Evolutionary conservation across 2,888 invertebrate genomes (phyloP).

Genomic region (Xanthorhoe designata): DNA sequence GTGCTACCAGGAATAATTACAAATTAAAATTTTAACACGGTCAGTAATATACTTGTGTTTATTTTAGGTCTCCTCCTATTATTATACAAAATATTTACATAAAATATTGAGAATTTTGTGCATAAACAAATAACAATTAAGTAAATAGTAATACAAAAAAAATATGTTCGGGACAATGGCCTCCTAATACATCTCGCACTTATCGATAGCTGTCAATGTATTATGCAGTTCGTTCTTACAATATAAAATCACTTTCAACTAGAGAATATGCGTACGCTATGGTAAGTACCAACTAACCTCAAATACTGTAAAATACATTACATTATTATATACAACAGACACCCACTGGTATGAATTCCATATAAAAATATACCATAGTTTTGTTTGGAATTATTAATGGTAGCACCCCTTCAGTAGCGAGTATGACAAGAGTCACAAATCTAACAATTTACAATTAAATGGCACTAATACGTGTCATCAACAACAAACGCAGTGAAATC

Average conservation of each 20-base stretch:
- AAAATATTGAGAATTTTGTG: conserved; percentile 85
- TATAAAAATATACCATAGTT: conserved; percentile 84
- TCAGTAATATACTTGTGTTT: conserved; percentile 86
- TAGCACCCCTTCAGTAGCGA: conserved; percentile 86
- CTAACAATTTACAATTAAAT: conserved; percentile 84
- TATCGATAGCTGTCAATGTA: conserved; percentile 82
- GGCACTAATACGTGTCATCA: conserved; percentile 84
- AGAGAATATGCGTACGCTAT: conserved; percentile 84
- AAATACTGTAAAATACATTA: conserved; percentile 85
- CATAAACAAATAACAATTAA: conserved; percentile 87
- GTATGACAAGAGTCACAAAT: conserved; percentile 86
- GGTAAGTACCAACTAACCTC: conserved; percentile 83
- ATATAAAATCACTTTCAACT: conserved; percentile 84
- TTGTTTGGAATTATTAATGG: conserved; percentile 83
- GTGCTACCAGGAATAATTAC: conserved; percentile 87
- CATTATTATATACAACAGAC: conserved; percentile 83
- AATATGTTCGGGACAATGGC: conserved; percentile 79
- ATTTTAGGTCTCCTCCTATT: conserved; percentile 85
- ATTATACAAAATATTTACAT: conserved; percentile 87
- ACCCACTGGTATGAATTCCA: conserved; percentile 84
- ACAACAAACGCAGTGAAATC: conserved; percentile 83
- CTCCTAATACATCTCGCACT: conserved; percentile 80
- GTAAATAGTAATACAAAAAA: conserved; percentile 85
- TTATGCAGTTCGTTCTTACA: conserved; percentile 83
- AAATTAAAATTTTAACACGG: conserved; percentile 84